These are phyloP conservation scores for Pavo muticus DNA, from an alignment of 2,113 vertebrate species.

Conservation along the genomic window DNA sequence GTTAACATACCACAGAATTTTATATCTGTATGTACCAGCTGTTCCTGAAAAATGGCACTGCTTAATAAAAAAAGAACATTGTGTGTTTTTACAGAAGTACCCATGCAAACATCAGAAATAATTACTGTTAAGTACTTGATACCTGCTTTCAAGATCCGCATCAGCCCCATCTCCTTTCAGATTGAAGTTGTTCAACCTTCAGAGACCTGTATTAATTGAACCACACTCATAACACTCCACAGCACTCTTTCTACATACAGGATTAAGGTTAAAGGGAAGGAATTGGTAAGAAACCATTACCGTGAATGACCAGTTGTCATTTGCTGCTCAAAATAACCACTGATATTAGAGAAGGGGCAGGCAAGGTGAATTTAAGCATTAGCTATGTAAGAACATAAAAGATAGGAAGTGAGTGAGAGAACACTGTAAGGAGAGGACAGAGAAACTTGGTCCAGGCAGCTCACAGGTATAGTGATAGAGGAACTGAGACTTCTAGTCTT, in stretches of 20 bases:
- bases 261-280: neutral
- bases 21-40: neutral
- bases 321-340: neutral
- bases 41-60: neutral
- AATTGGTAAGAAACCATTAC: neutral
- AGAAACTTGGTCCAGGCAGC: neutral
- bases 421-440: neutral
- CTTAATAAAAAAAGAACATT: neutral
- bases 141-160: neutral
- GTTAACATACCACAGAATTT: neutral
- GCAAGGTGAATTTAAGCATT: neutral
- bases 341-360: neutral
- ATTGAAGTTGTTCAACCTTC: neutral
- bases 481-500: neutral
- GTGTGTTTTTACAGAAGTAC: neutral
- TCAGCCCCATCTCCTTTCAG: neutral
- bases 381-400: neutral
- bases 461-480: fast-evolving
- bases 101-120: neutral
- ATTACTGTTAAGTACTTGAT: neutral
- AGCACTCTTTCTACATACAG: neutral
- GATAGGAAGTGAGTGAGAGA: neutral
- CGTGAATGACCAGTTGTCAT: neutral
- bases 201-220: neutral
- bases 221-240: neutral